These are phyloP conservation scores for Tragulus kanchil DNA, from an alignment of 2,113 vertebrate genomes.

Conservation along the genomic window DNA sequence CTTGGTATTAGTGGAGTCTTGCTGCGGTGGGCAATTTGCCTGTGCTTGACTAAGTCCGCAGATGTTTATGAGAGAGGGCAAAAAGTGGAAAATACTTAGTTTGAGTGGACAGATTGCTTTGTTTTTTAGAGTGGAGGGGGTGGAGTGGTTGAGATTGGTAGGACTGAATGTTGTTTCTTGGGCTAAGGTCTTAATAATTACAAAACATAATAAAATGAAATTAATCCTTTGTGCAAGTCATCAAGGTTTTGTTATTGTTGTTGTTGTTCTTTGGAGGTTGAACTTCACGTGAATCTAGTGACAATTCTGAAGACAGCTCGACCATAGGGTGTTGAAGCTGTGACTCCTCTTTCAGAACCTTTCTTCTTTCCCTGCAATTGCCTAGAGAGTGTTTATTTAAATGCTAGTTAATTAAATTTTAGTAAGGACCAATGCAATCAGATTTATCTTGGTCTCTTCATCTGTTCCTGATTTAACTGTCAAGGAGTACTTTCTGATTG, in stretches of 20 bases:
- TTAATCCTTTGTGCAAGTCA: background rate
- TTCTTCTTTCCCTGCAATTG: background rate
- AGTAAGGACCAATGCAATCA: constrained; percentile 51
- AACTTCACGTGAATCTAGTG: background rate
- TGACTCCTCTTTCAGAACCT: background rate
- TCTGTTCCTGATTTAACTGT: constrained; percentile 68
- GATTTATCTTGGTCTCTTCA: constrained; percentile 52
- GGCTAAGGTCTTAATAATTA: constrained; percentile 19
- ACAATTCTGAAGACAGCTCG: background rate
- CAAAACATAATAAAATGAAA: constrained; percentile 44
- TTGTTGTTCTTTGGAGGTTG: background rate
- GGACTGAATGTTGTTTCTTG: background rate
- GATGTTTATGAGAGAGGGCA: constrained; percentile 7
- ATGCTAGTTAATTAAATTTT: constrained; percentile 69
- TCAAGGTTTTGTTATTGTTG: background rate
- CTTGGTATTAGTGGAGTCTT: constrained; percentile 20
- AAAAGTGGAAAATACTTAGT: constrained; percentile 43
- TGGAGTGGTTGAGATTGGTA: background rate
- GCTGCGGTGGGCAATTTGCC: constrained; percentile 2
- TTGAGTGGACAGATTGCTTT: constrained; percentile 54
- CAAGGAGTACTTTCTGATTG: constrained; percentile 60
- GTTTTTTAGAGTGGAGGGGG: background rate
- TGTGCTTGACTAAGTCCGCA: constrained; percentile 36
- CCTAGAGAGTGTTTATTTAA: constrained; percentile 54
- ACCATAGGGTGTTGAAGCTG: background rate